Percentiles rank a stretch among this genome's conserved stretches.
Conservation (phyloP, 2,797 vertebrate species). For the Cynodonichthys magdalenae region DNA sequence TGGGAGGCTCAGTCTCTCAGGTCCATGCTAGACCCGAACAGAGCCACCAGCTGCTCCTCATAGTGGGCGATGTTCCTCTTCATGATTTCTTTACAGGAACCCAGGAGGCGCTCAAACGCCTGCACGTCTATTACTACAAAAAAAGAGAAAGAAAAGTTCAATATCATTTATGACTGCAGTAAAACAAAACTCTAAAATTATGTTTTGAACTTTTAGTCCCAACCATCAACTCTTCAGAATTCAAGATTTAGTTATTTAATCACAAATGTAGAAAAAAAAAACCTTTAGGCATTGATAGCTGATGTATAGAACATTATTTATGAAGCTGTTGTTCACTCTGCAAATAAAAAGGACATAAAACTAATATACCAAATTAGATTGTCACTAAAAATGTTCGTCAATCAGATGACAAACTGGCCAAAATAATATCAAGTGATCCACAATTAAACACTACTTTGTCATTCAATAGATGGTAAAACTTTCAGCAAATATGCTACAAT, state of each 20-base stretch:
- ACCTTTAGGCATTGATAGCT: background rate
- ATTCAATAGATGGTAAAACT: background rate
- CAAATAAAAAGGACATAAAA: background rate
- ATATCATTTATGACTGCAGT: background rate
- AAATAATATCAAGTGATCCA: too few species aligned
- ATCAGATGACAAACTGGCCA: too few species aligned
- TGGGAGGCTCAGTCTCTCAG: conserved; percentile 87
- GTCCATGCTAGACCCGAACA: conserved; percentile 99
- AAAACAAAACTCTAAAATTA: too few species aligned
- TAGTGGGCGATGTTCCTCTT: conserved; percentile 99
- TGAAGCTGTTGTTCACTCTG: background rate
- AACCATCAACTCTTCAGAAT: background rate
- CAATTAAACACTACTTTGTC: background rate
- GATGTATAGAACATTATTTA: background rate
- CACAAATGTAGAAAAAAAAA: background rate
- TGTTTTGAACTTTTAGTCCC: background rate
- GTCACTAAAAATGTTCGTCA: too few species aligned
- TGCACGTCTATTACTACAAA: conserved; percentile 95
- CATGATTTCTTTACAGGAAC: conserved; percentile 99
- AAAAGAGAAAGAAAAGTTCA: background rate
- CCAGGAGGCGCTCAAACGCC: conserved; percentile 97
- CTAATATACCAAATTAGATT: background rate
- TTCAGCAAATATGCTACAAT: background rate
- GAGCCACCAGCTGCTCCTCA: conserved; percentile 96
- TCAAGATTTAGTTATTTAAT: background rate